Conservation (phyloP, 1,140 invertebrate genomes). For the Tribolium madens region DNA sequence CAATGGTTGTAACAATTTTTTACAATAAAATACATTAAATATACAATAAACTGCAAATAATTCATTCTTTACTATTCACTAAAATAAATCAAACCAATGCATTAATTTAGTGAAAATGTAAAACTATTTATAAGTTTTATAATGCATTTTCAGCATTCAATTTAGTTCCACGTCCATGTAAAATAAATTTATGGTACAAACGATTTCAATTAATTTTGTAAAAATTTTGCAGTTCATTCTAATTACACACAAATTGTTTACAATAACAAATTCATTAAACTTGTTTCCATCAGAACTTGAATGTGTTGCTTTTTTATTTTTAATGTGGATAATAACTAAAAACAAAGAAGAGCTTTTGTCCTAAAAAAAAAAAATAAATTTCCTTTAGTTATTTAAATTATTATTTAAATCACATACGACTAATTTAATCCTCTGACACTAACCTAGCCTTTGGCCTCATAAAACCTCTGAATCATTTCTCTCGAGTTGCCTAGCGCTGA, state of each 20-base stretch:
- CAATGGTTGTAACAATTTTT: not conserved
- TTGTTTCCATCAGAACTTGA: no score
- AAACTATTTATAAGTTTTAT: not conserved
- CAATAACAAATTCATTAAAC: no score
- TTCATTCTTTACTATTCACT: not conserved
- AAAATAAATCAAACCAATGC: not conserved
- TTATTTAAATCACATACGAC: conserved; percentile 6
- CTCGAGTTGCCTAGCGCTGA: conserved; percentile 14
- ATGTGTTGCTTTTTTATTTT: no score
- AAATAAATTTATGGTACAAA: not conserved
- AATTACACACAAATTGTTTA: not conserved
- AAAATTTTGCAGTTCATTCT: not conserved
- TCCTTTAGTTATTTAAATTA: not conserved
- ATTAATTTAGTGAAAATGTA: not conserved
- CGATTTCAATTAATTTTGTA: not conserved
- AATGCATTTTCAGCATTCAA: not conserved
- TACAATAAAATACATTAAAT: not conserved
- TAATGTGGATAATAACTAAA: no score
- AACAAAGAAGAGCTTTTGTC: no score
- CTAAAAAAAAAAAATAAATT: no score
- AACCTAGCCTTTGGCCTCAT: conserved; percentile 13
- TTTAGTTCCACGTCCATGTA: not conserved
- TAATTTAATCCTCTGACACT: conserved; percentile 24
- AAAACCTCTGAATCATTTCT: conserved; percentile 23
- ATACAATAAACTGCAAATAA: not conserved